A percentile compares a stretch with the other conserved stretches of the same genome.
Evolutionary conservation across 2,113 vertebrate genomes (phyloP).

Genomic region (Xenopus tropicalis): UCB_Xtro_10.0 CM004446.2:86919501-86920000

Average conservation of each 20-base stretch:
- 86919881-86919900: too few relatives aligned
- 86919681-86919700: background rate
- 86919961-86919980: too few relatives aligned
- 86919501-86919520: slow-evolving; percentile 58
- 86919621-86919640: slow-evolving; percentile 46
- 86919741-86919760: background rate
- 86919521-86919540: slow-evolving; percentile 61
- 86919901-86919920: too few relatives aligned
- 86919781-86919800: background rate
- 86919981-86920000: too few relatives aligned
- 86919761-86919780: background rate
- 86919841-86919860: too few relatives aligned
- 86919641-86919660: slow-evolving; percentile 50
- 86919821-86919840: too few relatives aligned
- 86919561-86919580: slow-evolving; percentile 60
- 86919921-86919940: too few relatives aligned
- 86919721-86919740: background rate
- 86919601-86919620: slow-evolving; percentile 62
- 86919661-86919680: slow-evolving; percentile 49
- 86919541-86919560: slow-evolving; percentile 59
- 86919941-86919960: too few relatives aligned
- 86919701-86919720: background rate
- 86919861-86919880: too few relatives aligned
- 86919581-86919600: slow-evolving; percentile 59
- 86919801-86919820: background rate